A percentile compares a stretch with the other conserved stretches of the same genome.
phyloP scores from a whole-genome alignment of 2,888 invertebrate species.

The Eueremaeus valkanovi region DNA sequence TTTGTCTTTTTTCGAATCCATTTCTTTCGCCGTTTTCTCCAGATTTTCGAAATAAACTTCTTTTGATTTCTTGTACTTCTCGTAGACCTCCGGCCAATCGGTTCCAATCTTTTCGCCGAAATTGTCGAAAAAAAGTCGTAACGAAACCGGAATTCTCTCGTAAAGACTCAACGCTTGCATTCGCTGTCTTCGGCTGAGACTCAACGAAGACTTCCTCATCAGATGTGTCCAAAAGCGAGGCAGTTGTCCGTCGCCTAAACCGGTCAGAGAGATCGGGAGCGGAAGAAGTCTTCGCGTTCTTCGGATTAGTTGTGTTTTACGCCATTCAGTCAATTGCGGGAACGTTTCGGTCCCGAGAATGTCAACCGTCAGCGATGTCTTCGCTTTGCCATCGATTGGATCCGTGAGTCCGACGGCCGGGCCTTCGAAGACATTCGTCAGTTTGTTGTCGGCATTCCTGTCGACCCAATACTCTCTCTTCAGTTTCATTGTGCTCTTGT shows the following conservation, averaged over 20 bases:
- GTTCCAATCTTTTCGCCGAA: slow-evolving; percentile 9
- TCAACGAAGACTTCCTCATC: slow-evolving; percentile 18
- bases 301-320: slow-evolving; percentile 32
- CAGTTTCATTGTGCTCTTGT: not conserved
- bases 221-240: slow-evolving; percentile 41
- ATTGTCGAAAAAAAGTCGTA: slow-evolving; percentile 35
- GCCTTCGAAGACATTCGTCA: not conserved
- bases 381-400: slow-evolving; percentile 18
- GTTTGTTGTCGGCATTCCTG: not conserved
- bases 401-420: slow-evolving; percentile 12
- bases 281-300: slow-evolving; percentile 38
- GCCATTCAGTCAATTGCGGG: slow-evolving; percentile 40
- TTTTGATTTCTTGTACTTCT: slow-evolving; percentile 24
- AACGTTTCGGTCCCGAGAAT: slow-evolving; percentile 36
- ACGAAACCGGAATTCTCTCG: slow-evolving; percentile 32
- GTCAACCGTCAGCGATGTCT: slow-evolving; percentile 38
- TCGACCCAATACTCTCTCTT: slow-evolving; percentile 30
- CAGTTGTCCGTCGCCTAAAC: slow-evolving; percentile 40
- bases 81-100: slow-evolving; percentile 24
- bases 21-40: not conserved
- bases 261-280: slow-evolving; percentile 41
- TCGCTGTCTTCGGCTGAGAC: not conserved
- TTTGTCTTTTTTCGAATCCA: not conserved
- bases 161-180: not conserved
- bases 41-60: not conserved